Evolutionary conservation across 2,113 vertebrate species (phyloP), one percentile per base, ranked within the genome.

Genomic region (Solea senegalensis): DNA sequence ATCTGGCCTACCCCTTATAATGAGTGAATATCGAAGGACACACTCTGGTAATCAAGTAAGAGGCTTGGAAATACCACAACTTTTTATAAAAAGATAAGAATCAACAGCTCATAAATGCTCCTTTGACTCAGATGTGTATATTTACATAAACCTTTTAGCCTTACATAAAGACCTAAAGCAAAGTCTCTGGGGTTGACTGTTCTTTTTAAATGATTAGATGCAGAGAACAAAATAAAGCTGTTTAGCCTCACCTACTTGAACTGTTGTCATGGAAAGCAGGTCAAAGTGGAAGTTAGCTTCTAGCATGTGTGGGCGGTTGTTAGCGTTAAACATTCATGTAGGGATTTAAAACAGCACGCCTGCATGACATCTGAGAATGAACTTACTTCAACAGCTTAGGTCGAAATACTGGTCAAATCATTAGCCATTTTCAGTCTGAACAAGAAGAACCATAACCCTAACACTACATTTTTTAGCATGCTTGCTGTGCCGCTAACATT

Each of bases 61-160:
- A 86, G 70, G 61, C 74, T 21, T 21, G 1, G 21, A 21, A 84
- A 92, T 21, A 8, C 79, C 67, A 85, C 28, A 26, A 78, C 65
- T 71, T 78, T 27, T 71, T 52, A 65, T 69, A 81, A 84, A 86
- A 74, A 62, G 74, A 82, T 71, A 48, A 71, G 11, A 34, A n/a
- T 72, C 41, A 72, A 51, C 21, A 21, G 21, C 21, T 21, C 21
- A 44, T 26, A 28, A 49, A 64, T 14, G 9, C 74, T 11, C 60
- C 74, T 71, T 43, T 53, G 63, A 28, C 55, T 28, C 40, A 46
- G 46, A 57, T 62, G 46, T 0, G 44, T 11, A 73, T 3, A 21
- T 62, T 13, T 15, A 8, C 9, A 69, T 65, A 58, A 41, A 8
- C 27, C 63, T 28, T 16, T 14, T 14, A 59, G 54, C 16, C 13